Evolutionary conservation across 2,888 invertebrate species (phyloP).

Genomic region (Micropterix aruncella): DNA sequence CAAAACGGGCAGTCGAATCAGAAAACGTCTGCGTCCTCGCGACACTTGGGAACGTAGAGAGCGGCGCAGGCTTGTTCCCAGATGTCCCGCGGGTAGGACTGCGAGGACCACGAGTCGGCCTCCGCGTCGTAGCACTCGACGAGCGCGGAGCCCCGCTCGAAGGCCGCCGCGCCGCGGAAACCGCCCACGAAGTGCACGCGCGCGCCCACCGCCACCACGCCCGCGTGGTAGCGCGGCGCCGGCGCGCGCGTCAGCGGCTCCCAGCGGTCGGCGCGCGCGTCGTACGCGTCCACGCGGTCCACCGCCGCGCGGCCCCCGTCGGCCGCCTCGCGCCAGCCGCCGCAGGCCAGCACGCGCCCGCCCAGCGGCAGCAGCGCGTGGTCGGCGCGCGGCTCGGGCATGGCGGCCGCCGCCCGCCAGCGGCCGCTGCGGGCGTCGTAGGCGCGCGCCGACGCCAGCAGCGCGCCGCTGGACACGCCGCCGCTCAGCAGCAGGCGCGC

Average conservation of each 20-base stretch:
- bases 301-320: conserved; percentile 39
- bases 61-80: conserved; percentile 59
- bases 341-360: conserved; percentile 45
- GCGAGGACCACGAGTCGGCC: conserved; percentile 42
- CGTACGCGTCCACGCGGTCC: conserved; percentile 50
- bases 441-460: conserved; percentile 30
- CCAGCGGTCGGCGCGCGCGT: conserved; percentile 43
- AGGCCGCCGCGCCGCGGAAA: conserved; percentile 48
- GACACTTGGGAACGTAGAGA: conserved; percentile 47
- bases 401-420: conserved; percentile 38
- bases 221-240: conserved; percentile 52
- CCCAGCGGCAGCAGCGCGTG: conserved; percentile 45
- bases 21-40: conserved; percentile 34
- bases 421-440: conserved; percentile 34
- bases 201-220: conserved; percentile 43
- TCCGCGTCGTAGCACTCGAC: conserved; percentile 53
- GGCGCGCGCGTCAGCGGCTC: conserved; percentile 44
- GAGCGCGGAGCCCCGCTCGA: conserved; percentile 48
- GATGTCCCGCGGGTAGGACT: conserved; percentile 50
- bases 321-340: conserved; percentile 47
- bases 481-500: conserved; percentile 35
- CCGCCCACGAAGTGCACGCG: conserved; percentile 58
- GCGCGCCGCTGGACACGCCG: conserved; percentile 38
- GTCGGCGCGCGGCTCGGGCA: conserved; percentile 48
- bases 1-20: too few relatives aligned